Evolutionary conservation across 2,888 invertebrate genomes (phyloP).

Genomic region (Trachelus tabidus): DNA sequence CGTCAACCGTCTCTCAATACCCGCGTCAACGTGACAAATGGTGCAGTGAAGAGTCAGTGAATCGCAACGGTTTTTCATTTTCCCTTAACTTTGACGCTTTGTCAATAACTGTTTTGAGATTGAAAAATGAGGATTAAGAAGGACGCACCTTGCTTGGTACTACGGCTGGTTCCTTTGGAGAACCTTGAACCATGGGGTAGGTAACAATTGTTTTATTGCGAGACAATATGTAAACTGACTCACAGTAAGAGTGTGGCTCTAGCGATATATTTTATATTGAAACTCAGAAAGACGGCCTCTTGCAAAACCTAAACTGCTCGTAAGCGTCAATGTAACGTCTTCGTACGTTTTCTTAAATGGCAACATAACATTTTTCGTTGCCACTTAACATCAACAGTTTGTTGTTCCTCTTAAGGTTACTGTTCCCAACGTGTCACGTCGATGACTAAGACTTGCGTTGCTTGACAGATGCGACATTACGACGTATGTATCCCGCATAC

Average conservation of each 20-base stretch:
- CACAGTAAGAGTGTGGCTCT: background rate
- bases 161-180: constrained; percentile 71
- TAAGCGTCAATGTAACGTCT: background rate
- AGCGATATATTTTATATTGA: background rate
- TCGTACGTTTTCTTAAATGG: background rate
- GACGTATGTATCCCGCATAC: background rate
- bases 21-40: constrained; percentile 40
- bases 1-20: background rate
- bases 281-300: too few relatives aligned
- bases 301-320: background rate
- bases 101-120: background rate
- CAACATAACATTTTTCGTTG: background rate
- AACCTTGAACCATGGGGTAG: constrained; percentile 58
- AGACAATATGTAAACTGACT: too few relatives aligned
- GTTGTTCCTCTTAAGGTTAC: background rate
- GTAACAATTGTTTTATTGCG: constrained; percentile 11
- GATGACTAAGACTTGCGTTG: background rate
- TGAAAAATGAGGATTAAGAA: constrained; percentile 74
- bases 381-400: background rate
- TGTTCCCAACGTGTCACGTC: background rate
- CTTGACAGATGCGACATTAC: background rate
- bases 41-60: constrained; percentile 35
- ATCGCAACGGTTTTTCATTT: constrained; percentile 10
- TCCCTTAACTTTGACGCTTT: constrained; percentile 1
- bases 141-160: constrained; percentile 74